phyloP scores from a whole-genome alignment of 2,113 vertebrate species.

The Nannospalax galili region DNA sequence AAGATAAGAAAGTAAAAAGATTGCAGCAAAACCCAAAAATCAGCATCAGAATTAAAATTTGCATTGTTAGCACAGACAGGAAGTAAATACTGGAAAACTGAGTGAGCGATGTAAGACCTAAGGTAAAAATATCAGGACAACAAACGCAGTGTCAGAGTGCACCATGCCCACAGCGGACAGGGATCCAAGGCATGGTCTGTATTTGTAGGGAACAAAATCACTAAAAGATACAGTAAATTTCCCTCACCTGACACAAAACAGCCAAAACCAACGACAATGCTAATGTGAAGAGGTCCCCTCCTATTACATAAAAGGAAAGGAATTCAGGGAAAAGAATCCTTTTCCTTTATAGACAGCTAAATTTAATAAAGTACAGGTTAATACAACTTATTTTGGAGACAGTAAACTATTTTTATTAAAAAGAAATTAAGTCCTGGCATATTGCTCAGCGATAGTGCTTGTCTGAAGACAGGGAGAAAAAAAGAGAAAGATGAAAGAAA shows the following conservation, averaged over 20 bases:
- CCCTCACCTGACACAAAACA: constrained; percentile 8
- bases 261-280: background rate
- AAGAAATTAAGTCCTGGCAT: background rate
- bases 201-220: background rate
- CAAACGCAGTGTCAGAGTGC: background rate
- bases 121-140: background rate
- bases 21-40: background rate
- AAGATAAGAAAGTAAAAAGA: background rate
- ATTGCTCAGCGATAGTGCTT: too few species aligned
- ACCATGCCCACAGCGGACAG: too few species aligned
- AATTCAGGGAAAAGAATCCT: background rate
- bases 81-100: constrained; percentile 14
- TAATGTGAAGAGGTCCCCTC: background rate
- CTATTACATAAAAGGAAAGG: background rate
- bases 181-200: background rate
- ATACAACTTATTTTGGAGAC: constrained; percentile 1
- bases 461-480: background rate
- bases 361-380: background rate
- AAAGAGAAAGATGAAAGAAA: too few species aligned
- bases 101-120: background rate
- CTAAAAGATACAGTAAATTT: background rate
- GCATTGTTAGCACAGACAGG: background rate
- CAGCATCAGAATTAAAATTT: background rate
- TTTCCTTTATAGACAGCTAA: background rate
- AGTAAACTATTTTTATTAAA: constrained; percentile 12